Base-by-base conservation (phyloP, 2,888 invertebrate genomes). In the Drosophila tripunctata region DNA sequence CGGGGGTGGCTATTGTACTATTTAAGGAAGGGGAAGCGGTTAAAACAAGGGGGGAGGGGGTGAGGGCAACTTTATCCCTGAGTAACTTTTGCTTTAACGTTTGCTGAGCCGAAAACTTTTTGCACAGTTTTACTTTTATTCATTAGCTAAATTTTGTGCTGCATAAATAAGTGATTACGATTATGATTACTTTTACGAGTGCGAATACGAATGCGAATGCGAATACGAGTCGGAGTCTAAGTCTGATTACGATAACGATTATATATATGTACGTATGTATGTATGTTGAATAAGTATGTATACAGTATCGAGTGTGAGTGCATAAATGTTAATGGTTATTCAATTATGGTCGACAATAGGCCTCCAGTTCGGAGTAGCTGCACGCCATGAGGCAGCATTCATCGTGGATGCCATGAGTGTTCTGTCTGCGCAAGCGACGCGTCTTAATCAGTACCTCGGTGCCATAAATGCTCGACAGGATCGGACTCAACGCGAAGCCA, bases 61-160 rank as follows among this genome's bases (percentile, higher is more conserved):
- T 31, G 24, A 15, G n/a, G 6, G 14, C 14, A 31, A 52, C 51
- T 40, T 40, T 65, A 52, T 55, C 17, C 22, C 41, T 40, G 21
- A 57, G 57, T 17, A 57, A 52, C 52, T 58, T 52, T 71, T 75
- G 65, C 67, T 44, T 66, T 41, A 60, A 76, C 76, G 81, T 84
- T 80, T 60, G 61, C 63, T 44, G 66, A 60, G 65, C 55, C 48
- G 66, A 66, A 58, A 75, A 85, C 51, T 76, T 83, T 86, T 45
- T 62, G 81, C 80, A 73, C 75, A 66, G 85, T 85, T 76, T 62
- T 80, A 77, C 78, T 77, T 87, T 82, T 82, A 82, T 82, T 82
- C 83, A 85, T 82, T 82, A 87, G 87, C 82, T 85, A 85, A 85
- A 81, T 71, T 81, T 78, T 47, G 58, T 66, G 79, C 87, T 82